These are phyloP conservation scores for Bedellia somnulentella DNA, from an alignment of 2,888 invertebrate species.

Conservation along the genomic window DNA sequence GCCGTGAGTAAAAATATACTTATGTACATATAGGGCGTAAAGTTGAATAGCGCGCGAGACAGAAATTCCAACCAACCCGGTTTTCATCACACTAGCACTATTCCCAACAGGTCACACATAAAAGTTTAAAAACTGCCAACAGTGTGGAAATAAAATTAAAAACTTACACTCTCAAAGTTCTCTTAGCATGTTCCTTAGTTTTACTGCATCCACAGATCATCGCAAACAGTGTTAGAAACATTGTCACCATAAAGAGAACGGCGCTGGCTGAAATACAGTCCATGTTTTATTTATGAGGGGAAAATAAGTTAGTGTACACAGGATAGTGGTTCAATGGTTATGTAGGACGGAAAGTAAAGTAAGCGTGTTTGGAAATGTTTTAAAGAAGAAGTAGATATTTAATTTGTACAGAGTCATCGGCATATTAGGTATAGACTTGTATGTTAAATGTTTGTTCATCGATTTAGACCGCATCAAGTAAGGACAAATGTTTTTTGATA, in stretches of 20 bases:
- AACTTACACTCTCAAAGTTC: slow-evolving; percentile 45
- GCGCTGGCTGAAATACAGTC: slow-evolving; percentile 28
- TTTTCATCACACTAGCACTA: background rate
- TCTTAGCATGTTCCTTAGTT: slow-evolving; percentile 34
- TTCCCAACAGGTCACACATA: background rate
- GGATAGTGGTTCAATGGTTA: too few relatives aligned
- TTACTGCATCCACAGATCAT: slow-evolving; percentile 49
- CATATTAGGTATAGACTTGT: too few relatives aligned
- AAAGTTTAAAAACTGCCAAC: background rate
- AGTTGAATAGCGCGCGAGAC: too few relatives aligned
- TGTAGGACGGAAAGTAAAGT: too few relatives aligned
- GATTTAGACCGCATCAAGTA: too few relatives aligned
- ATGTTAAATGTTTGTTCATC: too few relatives aligned
- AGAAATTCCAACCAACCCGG: too few relatives aligned
- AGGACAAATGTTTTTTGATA: too few relatives aligned
- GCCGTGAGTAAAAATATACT: too few relatives aligned
- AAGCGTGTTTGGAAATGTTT: too few relatives aligned
- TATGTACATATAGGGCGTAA: too few relatives aligned
- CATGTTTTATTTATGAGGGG: background rate
- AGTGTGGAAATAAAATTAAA: background rate
- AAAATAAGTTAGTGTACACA: too few relatives aligned
- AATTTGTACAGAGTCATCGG: background rate
- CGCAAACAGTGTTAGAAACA: slow-evolving; percentile 47
- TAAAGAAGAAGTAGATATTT: background rate
- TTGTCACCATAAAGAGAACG: slow-evolving; percentile 36